phyloP scores from a whole-genome alignment of 1,140 invertebrate species.

The Pissodes strobi region DNA sequence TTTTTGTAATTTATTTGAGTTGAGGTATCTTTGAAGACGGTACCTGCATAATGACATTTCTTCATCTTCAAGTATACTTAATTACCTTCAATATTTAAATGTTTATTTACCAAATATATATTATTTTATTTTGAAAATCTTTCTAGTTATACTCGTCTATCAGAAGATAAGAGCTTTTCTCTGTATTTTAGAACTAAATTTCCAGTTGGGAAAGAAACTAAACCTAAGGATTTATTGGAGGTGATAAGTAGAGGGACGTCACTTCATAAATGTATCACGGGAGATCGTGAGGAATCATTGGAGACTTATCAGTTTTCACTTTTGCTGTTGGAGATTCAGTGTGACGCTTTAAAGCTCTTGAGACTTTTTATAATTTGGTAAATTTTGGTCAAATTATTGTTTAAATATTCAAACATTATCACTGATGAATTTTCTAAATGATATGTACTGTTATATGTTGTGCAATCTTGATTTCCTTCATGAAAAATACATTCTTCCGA shows the following conservation, averaged over 20 bases:
- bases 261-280: constrained; percentile 34
- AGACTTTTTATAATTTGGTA: constrained; percentile 38
- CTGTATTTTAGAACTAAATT: constrained; percentile 35
- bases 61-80: no score
- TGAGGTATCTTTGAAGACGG: no score
- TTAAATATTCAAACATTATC: no score
- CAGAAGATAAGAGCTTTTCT: neutral
- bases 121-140: no score
- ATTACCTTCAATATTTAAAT: no score
- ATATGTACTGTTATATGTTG: no score
- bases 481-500: no score
- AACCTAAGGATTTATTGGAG: constrained; percentile 34
- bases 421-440: no score
- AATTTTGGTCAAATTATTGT: neutral
- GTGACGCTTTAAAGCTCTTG: constrained; percentile 25
- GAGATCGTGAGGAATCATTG: constrained; percentile 10
- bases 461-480: no score
- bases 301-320: constrained; percentile 29
- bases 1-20: neutral
- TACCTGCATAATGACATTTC: no score
- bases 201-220: constrained; percentile 40
- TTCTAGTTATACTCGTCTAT: neutral
- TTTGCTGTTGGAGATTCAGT: constrained; percentile 28
- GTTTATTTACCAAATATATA: no score
- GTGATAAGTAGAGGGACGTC: constrained; percentile 32